These are phyloP conservation scores for Okapia johnstoni DNA, from an alignment of 2,113 vertebrate species.

Conservation along the genomic window DNA sequence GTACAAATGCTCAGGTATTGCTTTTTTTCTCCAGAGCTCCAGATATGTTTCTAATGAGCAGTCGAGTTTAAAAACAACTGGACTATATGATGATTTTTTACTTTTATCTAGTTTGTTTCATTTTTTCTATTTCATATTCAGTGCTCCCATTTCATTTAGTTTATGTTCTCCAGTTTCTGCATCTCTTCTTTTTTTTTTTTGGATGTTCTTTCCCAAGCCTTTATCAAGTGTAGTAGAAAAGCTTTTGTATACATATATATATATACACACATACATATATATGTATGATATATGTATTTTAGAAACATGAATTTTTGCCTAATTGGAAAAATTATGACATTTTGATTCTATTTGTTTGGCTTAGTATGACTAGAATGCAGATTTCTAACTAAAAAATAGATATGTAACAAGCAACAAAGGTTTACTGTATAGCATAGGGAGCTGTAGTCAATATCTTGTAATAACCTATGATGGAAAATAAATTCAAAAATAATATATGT, in stretches of 20 bases:
- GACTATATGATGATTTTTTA: neutral
- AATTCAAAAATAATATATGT: neutral
- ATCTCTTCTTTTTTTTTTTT: neutral
- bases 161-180: neutral
- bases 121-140: neutral
- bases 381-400: neutral
- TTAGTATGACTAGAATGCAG: neutral
- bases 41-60: neutral
- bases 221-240: neutral
- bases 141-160: neutral
- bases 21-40: neutral
- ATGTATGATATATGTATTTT: neutral
- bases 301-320: neutral
- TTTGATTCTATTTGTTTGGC: neutral
- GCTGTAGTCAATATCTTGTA: neutral
- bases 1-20: neutral
- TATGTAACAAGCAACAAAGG: neutral
- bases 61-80: neutral
- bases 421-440: neutral
- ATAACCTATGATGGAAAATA: neutral
- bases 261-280: neutral
- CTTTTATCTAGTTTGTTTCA: neutral
- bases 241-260: neutral
- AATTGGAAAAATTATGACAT: neutral
- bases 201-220: neutral